A percentile compares a stretch with the other conserved stretches of the same genome.
Evolutionary conservation across 2,888 invertebrate genomes (phyloP).

Genomic region (Petrophora chlorosata): DNA sequence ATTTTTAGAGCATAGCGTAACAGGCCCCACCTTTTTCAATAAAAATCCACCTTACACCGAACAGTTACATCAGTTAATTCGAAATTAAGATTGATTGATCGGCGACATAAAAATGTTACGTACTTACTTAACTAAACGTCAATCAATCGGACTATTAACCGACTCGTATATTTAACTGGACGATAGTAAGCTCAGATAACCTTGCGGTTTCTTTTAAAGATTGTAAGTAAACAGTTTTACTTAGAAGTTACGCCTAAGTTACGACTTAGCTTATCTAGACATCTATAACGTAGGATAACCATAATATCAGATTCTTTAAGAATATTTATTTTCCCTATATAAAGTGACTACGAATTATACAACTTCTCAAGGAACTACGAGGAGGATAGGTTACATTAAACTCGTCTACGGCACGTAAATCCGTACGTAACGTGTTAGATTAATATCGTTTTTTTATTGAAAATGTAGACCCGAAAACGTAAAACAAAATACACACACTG

Average conservation of each 20-base stretch:
- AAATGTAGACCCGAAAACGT: no score
- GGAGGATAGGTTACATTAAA: no score
- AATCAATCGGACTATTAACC: conserved; percentile 58
- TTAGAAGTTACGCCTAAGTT: conserved; percentile 41
- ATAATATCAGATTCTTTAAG: conserved; percentile 18
- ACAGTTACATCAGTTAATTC: conserved; percentile 36
- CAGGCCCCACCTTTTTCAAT: not conserved
- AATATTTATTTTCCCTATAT: not conserved
- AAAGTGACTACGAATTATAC: no score
- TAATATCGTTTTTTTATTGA: no score
- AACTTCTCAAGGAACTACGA: no score
- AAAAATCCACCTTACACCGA: not conserved
- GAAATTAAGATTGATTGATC: conserved; percentile 78
- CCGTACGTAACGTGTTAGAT: no score
- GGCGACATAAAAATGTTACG: conserved; percentile 75
- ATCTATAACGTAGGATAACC: conserved; percentile 36
- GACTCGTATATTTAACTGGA: conserved; percentile 50
- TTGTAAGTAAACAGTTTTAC: conserved; percentile 48
- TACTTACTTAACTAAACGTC: conserved; percentile 60
- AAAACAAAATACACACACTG: no score
- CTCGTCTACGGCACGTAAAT: no score
- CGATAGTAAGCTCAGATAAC: conserved; percentile 47
- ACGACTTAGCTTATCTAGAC: conserved; percentile 41
- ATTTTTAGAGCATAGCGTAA: no score
- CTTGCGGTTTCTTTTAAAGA: conserved; percentile 56